Evolutionary conservation across 2,113 vertebrate species (phyloP).

Genomic region (Austrofundulus limnaeus): DNA sequence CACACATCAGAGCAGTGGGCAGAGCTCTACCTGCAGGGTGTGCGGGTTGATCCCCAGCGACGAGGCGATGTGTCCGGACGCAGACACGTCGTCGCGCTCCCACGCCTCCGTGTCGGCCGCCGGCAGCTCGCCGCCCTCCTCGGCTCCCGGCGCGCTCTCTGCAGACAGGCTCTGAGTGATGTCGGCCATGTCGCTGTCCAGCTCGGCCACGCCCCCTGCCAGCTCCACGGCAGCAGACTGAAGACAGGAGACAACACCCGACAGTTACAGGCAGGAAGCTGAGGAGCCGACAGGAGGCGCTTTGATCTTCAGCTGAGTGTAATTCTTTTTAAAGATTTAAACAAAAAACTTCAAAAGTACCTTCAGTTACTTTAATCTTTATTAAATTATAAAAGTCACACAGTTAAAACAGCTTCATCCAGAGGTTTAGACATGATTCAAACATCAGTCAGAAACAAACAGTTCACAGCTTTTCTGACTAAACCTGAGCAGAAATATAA

Average conservation of each 20-base stretch:
- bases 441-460: too few relatives aligned
- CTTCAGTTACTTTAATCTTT: not conserved
- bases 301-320: too few relatives aligned
- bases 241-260: too few relatives aligned
- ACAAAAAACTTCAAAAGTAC: too few relatives aligned
- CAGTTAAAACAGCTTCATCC: too few relatives aligned
- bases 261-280: too few relatives aligned
- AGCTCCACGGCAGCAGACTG: constrained; percentile 83
- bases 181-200: constrained; percentile 97
- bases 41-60: constrained; percentile 92
- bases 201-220: constrained; percentile 79
- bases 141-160: constrained; percentile 69
- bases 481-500: too few relatives aligned
- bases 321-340: too few relatives aligned
- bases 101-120: constrained; percentile 22
- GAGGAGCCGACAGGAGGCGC: too few relatives aligned
- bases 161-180: constrained; percentile 86
- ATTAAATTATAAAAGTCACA: not conserved
- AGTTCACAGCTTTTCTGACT: too few relatives aligned
- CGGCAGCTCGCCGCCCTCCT: constrained; percentile 41
- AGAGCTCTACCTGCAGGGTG: constrained; percentile 89
- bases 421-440: too few relatives aligned
- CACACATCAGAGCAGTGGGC: too few relatives aligned
- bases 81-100: constrained; percentile 82
- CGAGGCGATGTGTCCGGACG: constrained; percentile 86